A percentile compares a stretch with the other conserved stretches of the same genome.
phyloP scores from a whole-genome alignment of 2,888 invertebrate genomes.

The Formica aserva region DNA sequence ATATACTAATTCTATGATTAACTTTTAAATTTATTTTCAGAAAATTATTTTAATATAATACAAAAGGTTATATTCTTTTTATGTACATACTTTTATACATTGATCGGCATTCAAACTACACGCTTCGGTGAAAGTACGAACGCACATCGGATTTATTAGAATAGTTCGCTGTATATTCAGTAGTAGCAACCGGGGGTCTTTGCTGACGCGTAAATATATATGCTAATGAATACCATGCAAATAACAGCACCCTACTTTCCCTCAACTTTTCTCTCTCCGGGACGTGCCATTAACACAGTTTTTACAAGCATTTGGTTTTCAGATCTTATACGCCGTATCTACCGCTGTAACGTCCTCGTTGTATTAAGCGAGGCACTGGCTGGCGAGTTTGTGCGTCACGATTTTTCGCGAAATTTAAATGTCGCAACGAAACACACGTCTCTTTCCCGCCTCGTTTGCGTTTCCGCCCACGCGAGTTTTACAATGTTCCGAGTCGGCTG shows the following conservation, averaged over 20 bases:
- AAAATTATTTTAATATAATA: background rate
- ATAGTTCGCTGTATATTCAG: slow-evolving; percentile 50
- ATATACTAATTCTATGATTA: slow-evolving; percentile 12
- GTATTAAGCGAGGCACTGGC: slow-evolving; percentile 37
- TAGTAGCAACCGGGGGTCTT: slow-evolving; percentile 41
- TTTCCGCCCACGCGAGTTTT: slow-evolving; percentile 35
- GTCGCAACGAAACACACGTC: slow-evolving; percentile 45
- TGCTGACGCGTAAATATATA: slow-evolving; percentile 54
- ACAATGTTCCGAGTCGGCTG: slow-evolving; percentile 31
- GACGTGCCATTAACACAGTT: slow-evolving; percentile 49
- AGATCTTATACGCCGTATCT: slow-evolving; percentile 39
- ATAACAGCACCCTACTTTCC: slow-evolving; percentile 20
- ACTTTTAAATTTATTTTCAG: background rate
- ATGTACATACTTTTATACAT: background rate
- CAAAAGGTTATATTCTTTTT: background rate
- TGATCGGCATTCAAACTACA: background rate
- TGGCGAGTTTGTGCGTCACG: slow-evolving; percentile 37
- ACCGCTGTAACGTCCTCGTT: slow-evolving; percentile 32
- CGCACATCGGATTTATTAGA: slow-evolving; percentile 44
- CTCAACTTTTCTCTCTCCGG: slow-evolving; percentile 22
- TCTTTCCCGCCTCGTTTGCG: slow-evolving; percentile 48
- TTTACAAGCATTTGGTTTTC: slow-evolving; percentile 54
- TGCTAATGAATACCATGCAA: slow-evolving; percentile 52
- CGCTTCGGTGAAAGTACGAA: slow-evolving; percentile 22
- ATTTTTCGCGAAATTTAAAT: slow-evolving; percentile 55